Evolutionary conservation across 2,797 vertebrate species (phyloP).

Genomic region (Betta splendens): DNA sequence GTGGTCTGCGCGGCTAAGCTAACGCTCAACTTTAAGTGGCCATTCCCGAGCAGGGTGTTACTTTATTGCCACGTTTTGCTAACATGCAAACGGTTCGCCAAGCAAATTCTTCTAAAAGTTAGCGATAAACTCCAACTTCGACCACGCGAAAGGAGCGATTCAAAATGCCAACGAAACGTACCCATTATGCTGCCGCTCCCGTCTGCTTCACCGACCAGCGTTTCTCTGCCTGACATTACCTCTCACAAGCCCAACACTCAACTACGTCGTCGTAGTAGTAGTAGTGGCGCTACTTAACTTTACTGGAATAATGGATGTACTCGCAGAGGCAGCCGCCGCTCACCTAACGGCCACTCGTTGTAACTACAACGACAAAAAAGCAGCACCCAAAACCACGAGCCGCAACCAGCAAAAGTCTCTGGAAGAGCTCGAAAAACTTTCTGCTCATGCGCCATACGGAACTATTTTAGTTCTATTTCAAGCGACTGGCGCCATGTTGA

Average conservation of each 20-base stretch:
- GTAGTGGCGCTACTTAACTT: too few relatives aligned
- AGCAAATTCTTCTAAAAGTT: background rate
- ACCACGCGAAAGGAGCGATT: background rate
- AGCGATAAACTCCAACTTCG: background rate
- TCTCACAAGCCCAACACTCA: slow-evolving; percentile 69
- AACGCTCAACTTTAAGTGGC: slow-evolving; percentile 1
- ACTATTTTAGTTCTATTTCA: background rate
- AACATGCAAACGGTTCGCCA: background rate
- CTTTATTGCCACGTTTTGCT: background rate
- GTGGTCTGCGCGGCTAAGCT: slow-evolving; percentile 4
- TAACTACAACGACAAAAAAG: background rate
- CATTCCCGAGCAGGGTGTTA: background rate
- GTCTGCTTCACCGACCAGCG: slow-evolving; percentile 73
- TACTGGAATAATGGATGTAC: too few relatives aligned
- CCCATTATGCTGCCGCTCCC: slow-evolving; percentile 80
- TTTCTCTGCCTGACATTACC: slow-evolving; percentile 79
- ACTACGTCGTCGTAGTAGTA: slow-evolving; percentile 2
- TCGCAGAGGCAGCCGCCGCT: background rate
- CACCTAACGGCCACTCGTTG: background rate
- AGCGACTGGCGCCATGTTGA: background rate
- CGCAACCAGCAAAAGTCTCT: background rate
- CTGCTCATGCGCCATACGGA: too few relatives aligned
- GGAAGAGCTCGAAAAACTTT: too few relatives aligned
- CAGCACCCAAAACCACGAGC: background rate
- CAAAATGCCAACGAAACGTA: slow-evolving; percentile 45